Conservation (phyloP, 2,797 vertebrate species). For the Gouania willdenowi region DNA sequence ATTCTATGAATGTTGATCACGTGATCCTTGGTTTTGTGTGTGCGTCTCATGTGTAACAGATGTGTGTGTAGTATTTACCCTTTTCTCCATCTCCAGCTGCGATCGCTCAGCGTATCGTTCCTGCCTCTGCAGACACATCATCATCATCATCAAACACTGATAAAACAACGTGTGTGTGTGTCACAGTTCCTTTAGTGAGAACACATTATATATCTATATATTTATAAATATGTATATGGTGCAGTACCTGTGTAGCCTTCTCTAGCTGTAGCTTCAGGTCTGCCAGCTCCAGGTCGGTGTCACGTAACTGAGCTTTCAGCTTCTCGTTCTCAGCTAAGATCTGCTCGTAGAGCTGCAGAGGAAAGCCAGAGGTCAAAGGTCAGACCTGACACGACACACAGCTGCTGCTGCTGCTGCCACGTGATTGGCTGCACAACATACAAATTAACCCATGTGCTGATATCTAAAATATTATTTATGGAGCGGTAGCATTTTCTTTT, state of each 20-base stretch:
- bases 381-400: too few species aligned
- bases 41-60: too few species aligned
- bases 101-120: slow-evolving; percentile 97
- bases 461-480: too few species aligned
- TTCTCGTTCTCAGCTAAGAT: slow-evolving; percentile 97
- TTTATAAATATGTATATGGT: too few species aligned
- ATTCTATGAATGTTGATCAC: too few species aligned
- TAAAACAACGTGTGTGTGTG: background rate
- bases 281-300: slow-evolving; percentile 91
- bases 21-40: too few species aligned
- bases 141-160: slow-evolving; percentile 1
- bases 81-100: slow-evolving; percentile 98
- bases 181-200: too few species aligned
- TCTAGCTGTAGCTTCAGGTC: slow-evolving; percentile 96
- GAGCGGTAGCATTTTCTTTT: too few species aligned
- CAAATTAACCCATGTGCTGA: too few species aligned
- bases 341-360: slow-evolving; percentile 91
- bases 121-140: slow-evolving; percentile 84
- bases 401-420: too few species aligned
- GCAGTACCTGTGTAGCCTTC: slow-evolving; percentile 96
- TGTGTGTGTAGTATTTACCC: slow-evolving; percentile 76
- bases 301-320: slow-evolving; percentile 94
- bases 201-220: too few species aligned
- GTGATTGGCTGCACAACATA: too few species aligned
- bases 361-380: background rate